phyloP scores from a whole-genome alignment of 2,888 invertebrate genomes.

The Melieria crassipennis region DNA sequence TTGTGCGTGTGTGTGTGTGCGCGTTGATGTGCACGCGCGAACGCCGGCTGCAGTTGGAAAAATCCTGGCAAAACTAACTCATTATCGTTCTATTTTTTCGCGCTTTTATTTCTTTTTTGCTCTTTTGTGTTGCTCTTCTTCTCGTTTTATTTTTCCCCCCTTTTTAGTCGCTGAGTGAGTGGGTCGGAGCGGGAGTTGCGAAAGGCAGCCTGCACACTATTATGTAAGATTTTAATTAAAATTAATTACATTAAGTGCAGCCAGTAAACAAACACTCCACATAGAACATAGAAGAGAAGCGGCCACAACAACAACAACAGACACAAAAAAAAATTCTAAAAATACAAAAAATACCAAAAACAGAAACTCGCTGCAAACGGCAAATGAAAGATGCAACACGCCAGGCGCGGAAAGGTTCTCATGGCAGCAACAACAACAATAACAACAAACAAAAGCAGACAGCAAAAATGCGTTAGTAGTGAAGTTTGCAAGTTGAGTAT shows the following conservation, averaged over 20 bases:
- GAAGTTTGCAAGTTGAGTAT: too few species aligned
- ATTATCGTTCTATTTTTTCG: conserved; percentile 1
- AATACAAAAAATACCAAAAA: conserved; percentile 13
- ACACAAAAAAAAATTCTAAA: conserved; percentile 16
- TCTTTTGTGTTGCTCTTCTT: conserved; percentile 2
- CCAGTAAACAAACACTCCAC: conserved; percentile 51
- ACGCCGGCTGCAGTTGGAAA: too few species aligned
- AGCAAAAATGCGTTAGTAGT: too few species aligned
- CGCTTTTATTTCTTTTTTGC: conserved; percentile 8
- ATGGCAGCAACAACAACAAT: too few species aligned
- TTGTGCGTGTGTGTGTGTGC: background rate
- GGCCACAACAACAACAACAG: background rate
- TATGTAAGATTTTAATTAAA: conserved; percentile 64
- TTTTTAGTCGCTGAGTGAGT: background rate
- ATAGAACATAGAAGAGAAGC: background rate
- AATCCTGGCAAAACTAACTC: too few species aligned
- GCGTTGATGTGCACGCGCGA: background rate
- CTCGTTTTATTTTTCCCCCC: background rate
- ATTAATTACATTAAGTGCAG: conserved; percentile 65
- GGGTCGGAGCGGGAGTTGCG: background rate
- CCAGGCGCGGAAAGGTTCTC: too few species aligned
- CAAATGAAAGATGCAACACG: too few species aligned
- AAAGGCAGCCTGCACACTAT: conserved; percentile 42
- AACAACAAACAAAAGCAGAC: too few species aligned
- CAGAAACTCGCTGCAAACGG: background rate